Evolutionary conservation across 2,113 vertebrate species (phyloP).

Genomic region (Actenoides hombroni): DNA sequence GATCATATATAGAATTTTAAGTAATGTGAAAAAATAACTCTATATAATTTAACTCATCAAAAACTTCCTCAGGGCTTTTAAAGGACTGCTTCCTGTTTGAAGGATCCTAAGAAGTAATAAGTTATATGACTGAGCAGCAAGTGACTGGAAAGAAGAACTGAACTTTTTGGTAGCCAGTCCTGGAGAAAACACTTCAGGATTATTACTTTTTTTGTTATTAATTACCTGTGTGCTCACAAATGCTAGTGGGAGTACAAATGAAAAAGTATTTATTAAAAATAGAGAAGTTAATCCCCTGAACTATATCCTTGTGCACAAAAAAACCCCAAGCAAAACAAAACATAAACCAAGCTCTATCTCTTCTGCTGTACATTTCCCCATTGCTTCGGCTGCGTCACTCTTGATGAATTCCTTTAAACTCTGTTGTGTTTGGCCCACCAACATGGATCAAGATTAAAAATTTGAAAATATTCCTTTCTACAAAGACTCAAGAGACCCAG

Average conservation of each 20-base stretch:
- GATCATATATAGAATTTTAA: neutral
- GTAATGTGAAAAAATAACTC: neutral
- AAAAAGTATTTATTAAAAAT: neutral
- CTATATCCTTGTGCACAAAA: neutral
- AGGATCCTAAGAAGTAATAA: neutral
- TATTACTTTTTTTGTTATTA: neutral
- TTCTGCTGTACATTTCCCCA: neutral
- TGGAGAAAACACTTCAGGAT: neutral
- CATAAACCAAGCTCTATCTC: neutral
- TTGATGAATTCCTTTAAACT: neutral
- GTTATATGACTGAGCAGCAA: neutral
- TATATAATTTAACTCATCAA: neutral
- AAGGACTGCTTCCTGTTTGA: neutral
- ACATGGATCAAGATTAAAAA: neutral
- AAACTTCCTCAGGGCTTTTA: neutral
- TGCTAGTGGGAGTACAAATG: neutral
- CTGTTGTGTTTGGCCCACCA: neutral
- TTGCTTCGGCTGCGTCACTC: neutral
- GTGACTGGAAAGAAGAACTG: neutral
- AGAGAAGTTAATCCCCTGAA: neutral
- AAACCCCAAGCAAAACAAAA: neutral
- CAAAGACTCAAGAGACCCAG: neutral
- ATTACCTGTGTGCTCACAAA: neutral
- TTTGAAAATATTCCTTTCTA: neutral
- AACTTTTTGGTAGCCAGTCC: neutral